These are phyloP conservation scores for Dendrolimus houi DNA, from an alignment of 2,888 invertebrate species.

Conservation along the genomic window DNA sequence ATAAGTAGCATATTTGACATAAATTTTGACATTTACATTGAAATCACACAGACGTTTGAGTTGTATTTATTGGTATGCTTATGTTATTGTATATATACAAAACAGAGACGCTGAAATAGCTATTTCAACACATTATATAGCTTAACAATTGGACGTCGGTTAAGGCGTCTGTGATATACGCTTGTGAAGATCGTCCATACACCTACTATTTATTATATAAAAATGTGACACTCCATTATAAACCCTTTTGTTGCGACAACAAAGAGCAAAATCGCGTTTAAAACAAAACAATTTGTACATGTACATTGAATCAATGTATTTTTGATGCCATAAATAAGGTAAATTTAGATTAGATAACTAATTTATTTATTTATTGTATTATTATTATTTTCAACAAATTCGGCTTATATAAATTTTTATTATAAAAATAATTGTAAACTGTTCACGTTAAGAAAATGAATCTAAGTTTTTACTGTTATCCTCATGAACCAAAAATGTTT, in stretches of 20 bases:
- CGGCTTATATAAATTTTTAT: too few species aligned
- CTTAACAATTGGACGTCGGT: conserved; percentile 48
- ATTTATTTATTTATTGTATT: not conserved
- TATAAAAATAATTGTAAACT: too few species aligned
- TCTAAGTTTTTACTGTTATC: too few species aligned
- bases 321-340: conserved; percentile 11
- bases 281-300: not conserved
- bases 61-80: too few species aligned
- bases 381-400: not conserved
- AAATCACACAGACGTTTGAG: too few species aligned
- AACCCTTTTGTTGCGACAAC: conserved; percentile 21
- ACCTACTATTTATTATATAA: conserved; percentile 29
- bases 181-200: conserved; percentile 70
- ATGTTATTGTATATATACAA: conserved; percentile 2
- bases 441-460: too few species aligned
- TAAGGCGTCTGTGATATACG: conserved; percentile 67
- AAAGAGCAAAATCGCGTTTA: conserved; percentile 12
- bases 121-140: conserved; percentile 34
- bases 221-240: conserved; percentile 26
- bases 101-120: conserved; percentile 21
- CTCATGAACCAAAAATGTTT: too few species aligned
- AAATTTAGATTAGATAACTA: conserved; percentile 1
- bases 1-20: too few species aligned
- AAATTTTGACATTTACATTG: too few species aligned
- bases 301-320: conserved; percentile 14